These are phyloP conservation scores for Carduelis carduelis DNA, from an alignment of 2,797 vertebrate species.

Conservation along the genomic window DNA sequence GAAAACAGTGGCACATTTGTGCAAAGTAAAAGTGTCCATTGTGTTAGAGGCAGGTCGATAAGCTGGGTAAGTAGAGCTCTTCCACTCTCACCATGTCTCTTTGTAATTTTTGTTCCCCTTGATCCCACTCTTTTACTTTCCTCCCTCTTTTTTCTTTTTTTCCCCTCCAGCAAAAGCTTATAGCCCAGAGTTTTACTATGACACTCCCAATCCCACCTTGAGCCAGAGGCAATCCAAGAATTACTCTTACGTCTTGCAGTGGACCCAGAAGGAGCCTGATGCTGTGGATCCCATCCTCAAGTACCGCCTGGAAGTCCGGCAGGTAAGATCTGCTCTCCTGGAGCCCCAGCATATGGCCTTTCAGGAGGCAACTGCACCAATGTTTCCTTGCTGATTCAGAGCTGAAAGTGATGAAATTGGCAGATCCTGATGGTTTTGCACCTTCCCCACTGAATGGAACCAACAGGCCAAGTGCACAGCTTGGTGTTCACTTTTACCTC, in stretches of 20 bases:
- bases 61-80: background rate
- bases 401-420: background rate
- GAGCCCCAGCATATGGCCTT: background rate
- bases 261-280: constrained; percentile 92
- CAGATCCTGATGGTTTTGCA: background rate
- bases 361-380: background rate
- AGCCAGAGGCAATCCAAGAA: constrained; percentile 90
- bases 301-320: constrained; percentile 87
- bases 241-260: constrained; percentile 94
- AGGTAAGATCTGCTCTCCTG: constrained; percentile 76
- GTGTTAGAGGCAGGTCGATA: background rate
- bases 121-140: background rate
- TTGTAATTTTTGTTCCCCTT: constrained; percentile 18
- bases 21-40: background rate
- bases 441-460: background rate
- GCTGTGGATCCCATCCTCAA: constrained; percentile 89
- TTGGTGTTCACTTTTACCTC: background rate
- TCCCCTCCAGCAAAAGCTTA: constrained; percentile 85
- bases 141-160: background rate
- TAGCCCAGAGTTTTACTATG: constrained; percentile 96
- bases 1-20: background rate
- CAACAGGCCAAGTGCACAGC: background rate
- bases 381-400: background rate
- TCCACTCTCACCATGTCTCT: background rate
- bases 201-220: constrained; percentile 92